These are phyloP conservation scores for Origma solitaria DNA, from an alignment of 2,113 vertebrate species.

Conservation along the genomic window DNA sequence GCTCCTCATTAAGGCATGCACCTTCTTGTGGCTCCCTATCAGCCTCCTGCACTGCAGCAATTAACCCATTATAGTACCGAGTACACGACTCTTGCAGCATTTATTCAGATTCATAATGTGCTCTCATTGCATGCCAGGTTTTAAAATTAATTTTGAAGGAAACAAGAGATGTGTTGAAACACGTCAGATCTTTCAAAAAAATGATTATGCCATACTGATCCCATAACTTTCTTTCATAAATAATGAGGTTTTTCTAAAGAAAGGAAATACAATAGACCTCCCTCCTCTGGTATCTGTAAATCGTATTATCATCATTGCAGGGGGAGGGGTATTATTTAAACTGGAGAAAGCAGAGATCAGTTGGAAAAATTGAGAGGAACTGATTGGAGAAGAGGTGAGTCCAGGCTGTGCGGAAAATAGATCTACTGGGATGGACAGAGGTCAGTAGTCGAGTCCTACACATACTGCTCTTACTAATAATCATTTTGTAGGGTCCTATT, in stretches of 20 bases:
- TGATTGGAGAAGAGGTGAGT: neutral
- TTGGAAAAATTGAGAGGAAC: neutral
- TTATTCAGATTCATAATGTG: neutral
- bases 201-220: neutral
- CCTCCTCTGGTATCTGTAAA: neutral
- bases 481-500: neutral
- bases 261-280: neutral
- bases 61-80: conserved; percentile 32
- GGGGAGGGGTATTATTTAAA: neutral
- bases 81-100: neutral
- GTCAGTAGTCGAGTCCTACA: neutral
- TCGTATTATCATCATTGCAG: neutral
- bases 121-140: neutral
- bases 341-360: neutral
- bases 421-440: neutral
- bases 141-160: conserved; percentile 20
- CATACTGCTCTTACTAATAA: neutral
- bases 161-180: neutral
- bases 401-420: neutral
- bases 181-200: neutral
- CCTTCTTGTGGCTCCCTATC: conserved; percentile 21
- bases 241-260: neutral
- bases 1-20: conserved; percentile 44
- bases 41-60: conserved; percentile 11
- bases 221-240: neutral